These are phyloP conservation scores for Drosophila serrata DNA, from an alignment of 1,140 invertebrate genomes.

Conservation along the genomic window DNA sequence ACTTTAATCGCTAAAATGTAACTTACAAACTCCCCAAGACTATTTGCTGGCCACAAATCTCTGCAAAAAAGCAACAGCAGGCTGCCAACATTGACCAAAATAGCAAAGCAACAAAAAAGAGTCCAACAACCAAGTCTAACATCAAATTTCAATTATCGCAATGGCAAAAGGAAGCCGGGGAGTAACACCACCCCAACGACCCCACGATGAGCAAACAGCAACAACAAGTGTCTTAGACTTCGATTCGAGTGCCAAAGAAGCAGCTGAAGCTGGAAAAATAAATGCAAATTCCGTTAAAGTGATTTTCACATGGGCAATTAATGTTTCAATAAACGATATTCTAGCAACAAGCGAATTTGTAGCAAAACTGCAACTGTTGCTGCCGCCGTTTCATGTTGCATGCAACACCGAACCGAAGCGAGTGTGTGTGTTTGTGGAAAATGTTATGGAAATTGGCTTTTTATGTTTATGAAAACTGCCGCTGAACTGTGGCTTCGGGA, in stretches of 20 bases:
- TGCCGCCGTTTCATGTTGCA: conserved; percentile 71
- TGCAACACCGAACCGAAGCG: conserved; percentile 11
- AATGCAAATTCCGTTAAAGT: conserved; percentile 55
- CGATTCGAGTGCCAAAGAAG: conserved; percentile 5
- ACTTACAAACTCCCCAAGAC: background rate
- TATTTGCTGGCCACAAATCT: conserved; percentile 18
- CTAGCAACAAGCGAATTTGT: conserved; percentile 71
- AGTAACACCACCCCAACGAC: conserved; percentile 59
- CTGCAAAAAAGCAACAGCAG: conserved; percentile 11
- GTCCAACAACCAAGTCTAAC: conserved; percentile 55
- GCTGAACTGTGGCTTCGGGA: conserved; percentile 39
- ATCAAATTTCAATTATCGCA: conserved; percentile 78
- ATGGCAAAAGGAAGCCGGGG: conserved; percentile 57
- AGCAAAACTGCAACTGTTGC: conserved; percentile 60
- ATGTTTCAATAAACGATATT: conserved; percentile 83
- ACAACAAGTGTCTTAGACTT: conserved; percentile 63
- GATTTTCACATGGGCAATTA: conserved; percentile 82
- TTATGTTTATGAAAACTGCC: conserved; percentile 80
- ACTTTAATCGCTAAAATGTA: background rate
- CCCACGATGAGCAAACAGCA: conserved; percentile 27
- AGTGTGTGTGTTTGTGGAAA: conserved; percentile 40
- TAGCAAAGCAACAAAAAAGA: conserved; percentile 7
- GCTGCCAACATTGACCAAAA: conserved; percentile 32
- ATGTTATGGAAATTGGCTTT: conserved; percentile 84
- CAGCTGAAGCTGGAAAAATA: conserved; percentile 27